phyloP scores from a whole-genome alignment of 2,888 invertebrate genomes.

The Drosophila kuntzei region DNA sequence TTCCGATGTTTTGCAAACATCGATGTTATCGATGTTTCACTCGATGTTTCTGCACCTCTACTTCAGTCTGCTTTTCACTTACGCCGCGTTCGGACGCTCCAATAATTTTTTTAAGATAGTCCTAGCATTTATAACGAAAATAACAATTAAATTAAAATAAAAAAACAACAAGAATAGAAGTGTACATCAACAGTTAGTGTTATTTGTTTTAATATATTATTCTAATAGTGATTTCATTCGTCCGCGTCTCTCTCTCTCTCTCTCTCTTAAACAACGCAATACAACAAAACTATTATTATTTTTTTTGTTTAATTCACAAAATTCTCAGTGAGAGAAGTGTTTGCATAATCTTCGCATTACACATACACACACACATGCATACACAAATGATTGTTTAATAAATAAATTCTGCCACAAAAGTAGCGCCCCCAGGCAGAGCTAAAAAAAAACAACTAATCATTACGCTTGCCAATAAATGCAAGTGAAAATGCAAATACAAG shows the following conservation, averaged over 20 bases:
- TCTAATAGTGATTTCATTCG: constrained; percentile 15
- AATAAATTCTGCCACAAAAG: constrained; percentile 38
- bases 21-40: too few species aligned
- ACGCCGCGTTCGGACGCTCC: constrained; percentile 62
- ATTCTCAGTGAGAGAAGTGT: constrained; percentile 49
- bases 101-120: constrained; percentile 67
- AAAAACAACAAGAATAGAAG: constrained; percentile 1
- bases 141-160: constrained; percentile 19
- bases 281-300: constrained; percentile 50
- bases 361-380: constrained; percentile 16
- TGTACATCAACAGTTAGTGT: constrained; percentile 26
- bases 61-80: constrained; percentile 51
- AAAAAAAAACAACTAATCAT: constrained; percentile 32
- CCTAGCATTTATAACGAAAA: constrained; percentile 55
- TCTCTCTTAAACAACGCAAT: constrained; percentile 35
- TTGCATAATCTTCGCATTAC: constrained; percentile 56
- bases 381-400: constrained; percentile 31
- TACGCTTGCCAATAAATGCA: constrained; percentile 52
- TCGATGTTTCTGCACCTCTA: too few species aligned
- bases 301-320: constrained; percentile 44
- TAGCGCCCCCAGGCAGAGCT: constrained; percentile 24
- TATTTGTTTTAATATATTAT: constrained; percentile 9
- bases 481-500: constrained; percentile 62
- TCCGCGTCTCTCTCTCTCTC: constrained; percentile 29
- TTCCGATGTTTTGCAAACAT: too few species aligned